Conservation (phyloP, 2,797 vertebrate species). For the Coranthus polyacanthus region DNA sequence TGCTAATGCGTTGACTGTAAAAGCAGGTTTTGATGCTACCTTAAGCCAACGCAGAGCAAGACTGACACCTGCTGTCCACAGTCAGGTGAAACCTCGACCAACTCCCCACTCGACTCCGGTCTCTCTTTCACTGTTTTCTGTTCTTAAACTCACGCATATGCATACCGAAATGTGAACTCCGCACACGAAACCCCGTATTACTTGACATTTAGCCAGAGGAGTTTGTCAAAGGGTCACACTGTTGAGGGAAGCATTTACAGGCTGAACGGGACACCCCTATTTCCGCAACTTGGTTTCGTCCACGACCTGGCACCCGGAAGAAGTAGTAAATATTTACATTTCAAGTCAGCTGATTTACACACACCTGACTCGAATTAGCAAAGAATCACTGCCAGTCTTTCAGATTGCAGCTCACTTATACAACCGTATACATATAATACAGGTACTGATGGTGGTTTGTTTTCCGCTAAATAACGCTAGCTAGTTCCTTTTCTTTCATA, state of each 20-base stretch:
- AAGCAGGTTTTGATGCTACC: too few species aligned
- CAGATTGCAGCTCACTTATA: fast-evolving
- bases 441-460: background rate
- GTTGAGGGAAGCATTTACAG: fast-evolving
- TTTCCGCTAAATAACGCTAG: background rate
- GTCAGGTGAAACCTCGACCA: background rate
- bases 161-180: too few species aligned
- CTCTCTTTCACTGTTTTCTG: too few species aligned
- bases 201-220: too few species aligned
- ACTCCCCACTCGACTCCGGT: background rate
- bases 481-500: background rate
- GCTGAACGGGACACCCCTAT: conserved; percentile 21
- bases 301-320: conserved; percentile 69
- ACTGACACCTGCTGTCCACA: conserved; percentile 72
- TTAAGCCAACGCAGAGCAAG: conserved; percentile 54
- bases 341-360: conserved; percentile 65
- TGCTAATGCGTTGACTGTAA: background rate
- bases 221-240: background rate
- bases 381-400: background rate
- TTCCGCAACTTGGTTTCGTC: conserved; percentile 56
- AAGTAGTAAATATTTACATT: conserved; percentile 46
- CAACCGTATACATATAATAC: fast-evolving
- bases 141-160: too few species aligned
- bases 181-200: too few species aligned
- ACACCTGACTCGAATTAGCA: conserved; percentile 44